Evolutionary conservation across 2,113 vertebrate species (phyloP).

Genomic region (Ifrita kowaldi): DNA sequence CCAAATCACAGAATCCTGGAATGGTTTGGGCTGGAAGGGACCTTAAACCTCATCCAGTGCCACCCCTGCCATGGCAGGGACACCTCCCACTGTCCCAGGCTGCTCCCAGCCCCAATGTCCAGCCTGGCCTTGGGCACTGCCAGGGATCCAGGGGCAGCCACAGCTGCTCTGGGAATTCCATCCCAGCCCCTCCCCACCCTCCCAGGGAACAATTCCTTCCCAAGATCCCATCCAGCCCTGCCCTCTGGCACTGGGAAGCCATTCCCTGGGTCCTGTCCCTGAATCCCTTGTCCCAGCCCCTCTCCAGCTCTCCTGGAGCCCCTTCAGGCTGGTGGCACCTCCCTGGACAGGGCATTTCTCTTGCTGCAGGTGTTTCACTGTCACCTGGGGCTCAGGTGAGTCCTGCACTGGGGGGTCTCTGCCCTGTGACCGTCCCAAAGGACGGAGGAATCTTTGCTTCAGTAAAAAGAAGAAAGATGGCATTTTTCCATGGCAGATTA

Average conservation of each 20-base stretch:
- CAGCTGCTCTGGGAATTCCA: neutral
- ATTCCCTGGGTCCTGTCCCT: neutral
- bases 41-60: rapidly evolving
- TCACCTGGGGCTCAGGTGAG: neutral
- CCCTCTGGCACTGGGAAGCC: neutral
- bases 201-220: neutral
- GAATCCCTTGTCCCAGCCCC: neutral
- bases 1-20: neutral
- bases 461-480: neutral
- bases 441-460: neutral
- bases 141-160: neutral
- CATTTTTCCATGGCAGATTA: neutral
- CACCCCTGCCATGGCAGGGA: neutral
- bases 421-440: neutral
- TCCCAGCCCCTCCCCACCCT: neutral
- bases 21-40: too few species aligned
- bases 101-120: neutral
- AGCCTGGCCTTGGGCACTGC: neutral
- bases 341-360: too few species aligned
- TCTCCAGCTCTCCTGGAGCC: neutral
- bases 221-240: neutral
- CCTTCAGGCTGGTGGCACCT: too few species aligned
- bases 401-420: neutral
- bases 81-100: neutral
- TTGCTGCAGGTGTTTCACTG: rapidly evolving